Conservation (phyloP, 2,797 vertebrate species). For the Bryconaethiops microstoma region DNA sequence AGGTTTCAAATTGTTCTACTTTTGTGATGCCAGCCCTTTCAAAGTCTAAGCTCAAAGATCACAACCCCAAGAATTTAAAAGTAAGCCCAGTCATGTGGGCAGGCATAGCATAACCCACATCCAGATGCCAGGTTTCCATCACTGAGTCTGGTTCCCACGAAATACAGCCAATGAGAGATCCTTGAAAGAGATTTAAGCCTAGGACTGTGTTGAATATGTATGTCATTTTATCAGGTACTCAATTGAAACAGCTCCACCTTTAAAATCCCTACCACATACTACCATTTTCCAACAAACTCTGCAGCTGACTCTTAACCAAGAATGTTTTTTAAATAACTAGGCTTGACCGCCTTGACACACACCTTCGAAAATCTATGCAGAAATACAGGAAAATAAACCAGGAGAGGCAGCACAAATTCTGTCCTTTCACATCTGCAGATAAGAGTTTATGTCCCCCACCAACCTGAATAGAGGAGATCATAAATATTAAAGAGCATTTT, state of each 20-base stretch:
- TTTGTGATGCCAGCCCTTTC: too few species aligned
- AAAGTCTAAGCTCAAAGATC: not conserved
- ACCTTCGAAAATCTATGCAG: not conserved
- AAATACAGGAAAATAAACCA: not conserved
- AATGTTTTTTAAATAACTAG: not conserved
- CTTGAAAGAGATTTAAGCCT: not conserved
- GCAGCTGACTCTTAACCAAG: not conserved
- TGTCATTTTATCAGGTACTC: not conserved
- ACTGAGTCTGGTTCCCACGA: not conserved
- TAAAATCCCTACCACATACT: not conserved
- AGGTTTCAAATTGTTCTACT: not conserved
- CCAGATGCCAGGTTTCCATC: not conserved
- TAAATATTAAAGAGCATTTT: slow-evolving; percentile 75
- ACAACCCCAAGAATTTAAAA: too few species aligned
- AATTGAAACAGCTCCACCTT: not conserved
- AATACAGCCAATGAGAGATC: not conserved
- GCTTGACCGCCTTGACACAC: not conserved
- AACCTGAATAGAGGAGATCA: slow-evolving; percentile 53
- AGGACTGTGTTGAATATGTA: not conserved
- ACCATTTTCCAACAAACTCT: not conserved
- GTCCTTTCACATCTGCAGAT: slow-evolving; percentile 11
- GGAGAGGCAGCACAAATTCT: not conserved
- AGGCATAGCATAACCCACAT: not conserved
- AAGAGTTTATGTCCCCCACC: not conserved
- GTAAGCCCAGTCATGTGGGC: not conserved